Percentiles rank a stretch among this genome's conserved stretches.
Evolutionary conservation across 2,113 vertebrate genomes (phyloP).

Genomic region (Xenopus borealis): DNA sequence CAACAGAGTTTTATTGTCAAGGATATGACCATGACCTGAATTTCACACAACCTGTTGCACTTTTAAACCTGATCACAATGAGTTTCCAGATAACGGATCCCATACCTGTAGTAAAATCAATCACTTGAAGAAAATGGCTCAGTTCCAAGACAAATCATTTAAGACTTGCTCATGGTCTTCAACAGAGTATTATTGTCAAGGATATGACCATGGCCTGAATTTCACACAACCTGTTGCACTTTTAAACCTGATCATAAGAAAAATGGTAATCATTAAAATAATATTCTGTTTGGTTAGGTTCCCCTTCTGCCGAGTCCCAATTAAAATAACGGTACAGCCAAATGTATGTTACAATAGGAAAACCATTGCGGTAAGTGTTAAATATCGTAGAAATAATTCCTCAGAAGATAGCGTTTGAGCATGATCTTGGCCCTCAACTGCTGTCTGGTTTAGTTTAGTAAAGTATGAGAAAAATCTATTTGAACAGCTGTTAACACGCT

Average conservation of each 20-base stretch:
- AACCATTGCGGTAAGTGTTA: background rate
- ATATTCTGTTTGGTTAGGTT: constrained; percentile 35
- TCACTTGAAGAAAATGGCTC: too few species aligned
- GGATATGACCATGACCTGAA: background rate
- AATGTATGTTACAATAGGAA: constrained; percentile 23
- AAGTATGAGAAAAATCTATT: constrained; percentile 16
- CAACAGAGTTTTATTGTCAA: background rate
- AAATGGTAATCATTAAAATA: constrained; percentile 41
- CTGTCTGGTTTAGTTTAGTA: constrained; percentile 15
- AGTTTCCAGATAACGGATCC: too few species aligned
- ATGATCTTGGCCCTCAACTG: background rate
- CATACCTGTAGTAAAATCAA: too few species aligned
- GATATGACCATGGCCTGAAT: background rate
- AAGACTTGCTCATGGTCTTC: too few species aligned
- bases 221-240: constrained; percentile 17
- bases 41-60: constrained; percentile 14
- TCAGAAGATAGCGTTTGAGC: background rate
- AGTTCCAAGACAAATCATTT: too few species aligned
- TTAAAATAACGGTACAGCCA: constrained; percentile 29
- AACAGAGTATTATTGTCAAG: background rate
- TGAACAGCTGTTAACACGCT: constrained; percentile 1
- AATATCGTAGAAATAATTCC: background rate
- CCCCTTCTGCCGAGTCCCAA: constrained; percentile 1
- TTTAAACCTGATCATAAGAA: constrained; percentile 21
- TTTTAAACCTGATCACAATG: constrained; percentile 19